Evolutionary conservation across 64 coral and sea anemone genomes (phyloP).

Genomic region (Pocillopora verrucosa): DNA sequence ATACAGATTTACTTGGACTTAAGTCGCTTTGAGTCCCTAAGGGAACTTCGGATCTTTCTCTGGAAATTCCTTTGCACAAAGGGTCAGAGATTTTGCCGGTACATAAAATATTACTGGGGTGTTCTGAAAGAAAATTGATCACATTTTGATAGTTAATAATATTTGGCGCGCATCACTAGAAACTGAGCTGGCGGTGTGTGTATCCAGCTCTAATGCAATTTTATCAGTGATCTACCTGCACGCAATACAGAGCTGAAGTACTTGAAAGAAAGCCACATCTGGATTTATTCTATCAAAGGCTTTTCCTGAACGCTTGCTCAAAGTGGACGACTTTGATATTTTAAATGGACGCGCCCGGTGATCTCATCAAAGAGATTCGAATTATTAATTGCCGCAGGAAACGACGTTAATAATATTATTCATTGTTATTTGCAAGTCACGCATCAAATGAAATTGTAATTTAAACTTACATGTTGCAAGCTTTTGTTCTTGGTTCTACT

Average conservation of each 20-base stretch:
- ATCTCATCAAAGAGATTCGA: slow-evolving; percentile 6
- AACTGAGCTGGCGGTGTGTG: too few relatives aligned
- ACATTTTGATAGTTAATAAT: too few relatives aligned
- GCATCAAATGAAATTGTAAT: neutral
- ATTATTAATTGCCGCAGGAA: slow-evolving; percentile 9
- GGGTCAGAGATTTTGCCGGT: too few relatives aligned
- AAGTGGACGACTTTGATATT: neutral
- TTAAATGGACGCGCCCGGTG: slow-evolving; percentile 16
- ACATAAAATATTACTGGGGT: too few relatives aligned
- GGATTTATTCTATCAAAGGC: neutral
- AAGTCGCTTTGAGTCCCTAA: neutral
- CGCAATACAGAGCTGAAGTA: neutral
- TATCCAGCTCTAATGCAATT: too few relatives aligned
- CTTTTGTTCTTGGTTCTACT: neutral
- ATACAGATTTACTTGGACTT: neutral
- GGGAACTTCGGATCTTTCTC: too few relatives aligned
- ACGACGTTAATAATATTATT: neutral
- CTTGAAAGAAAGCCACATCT: neutral
- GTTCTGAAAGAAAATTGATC: too few relatives aligned
- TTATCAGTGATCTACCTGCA: too few relatives aligned
- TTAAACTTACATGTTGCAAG: neutral
- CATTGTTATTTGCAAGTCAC: neutral
- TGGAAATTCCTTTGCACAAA: too few relatives aligned
- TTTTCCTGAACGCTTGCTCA: neutral
- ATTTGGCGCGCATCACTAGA: too few relatives aligned